These are phyloP conservation scores for Drosophila lacicola DNA, from an alignment of 2,888 invertebrate species.

Conservation along the genomic window DNA sequence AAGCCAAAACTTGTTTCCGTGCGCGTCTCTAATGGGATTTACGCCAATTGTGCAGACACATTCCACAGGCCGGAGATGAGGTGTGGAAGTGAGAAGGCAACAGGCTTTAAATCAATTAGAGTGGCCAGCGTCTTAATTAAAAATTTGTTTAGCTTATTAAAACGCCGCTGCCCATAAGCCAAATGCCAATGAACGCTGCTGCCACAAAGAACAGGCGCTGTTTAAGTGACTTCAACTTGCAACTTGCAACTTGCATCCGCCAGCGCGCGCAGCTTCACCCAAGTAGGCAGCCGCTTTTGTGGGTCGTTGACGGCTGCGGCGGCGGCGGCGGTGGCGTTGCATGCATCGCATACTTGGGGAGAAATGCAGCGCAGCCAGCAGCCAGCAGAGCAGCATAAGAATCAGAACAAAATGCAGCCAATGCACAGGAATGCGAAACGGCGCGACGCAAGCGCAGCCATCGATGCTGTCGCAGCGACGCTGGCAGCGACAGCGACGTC, in stretches of 20 bases:
- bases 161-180: slow-evolving; percentile 24
- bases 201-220: slow-evolving; percentile 65
- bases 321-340: slow-evolving; percentile 4
- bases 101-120: slow-evolving; percentile 67
- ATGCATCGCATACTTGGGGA: slow-evolving; percentile 62
- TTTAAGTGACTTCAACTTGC: slow-evolving; percentile 51
- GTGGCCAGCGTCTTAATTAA: slow-evolving; percentile 68
- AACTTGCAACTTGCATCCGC: slow-evolving; percentile 32
- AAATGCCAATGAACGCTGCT: slow-evolving; percentile 70
- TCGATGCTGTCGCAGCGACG: slow-evolving; percentile 23
- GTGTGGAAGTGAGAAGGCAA: slow-evolving; percentile 29
- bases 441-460: slow-evolving; percentile 40
- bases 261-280: slow-evolving; percentile 26
- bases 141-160: slow-evolving; percentile 74
- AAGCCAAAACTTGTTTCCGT: slow-evolving; percentile 59
- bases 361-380: slow-evolving; percentile 61
- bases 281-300: slow-evolving; percentile 50
- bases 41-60: slow-evolving; percentile 45
- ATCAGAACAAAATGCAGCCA: slow-evolving; percentile 75
- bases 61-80: slow-evolving; percentile 46
- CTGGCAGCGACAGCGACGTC: slow-evolving; percentile 21
- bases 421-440: slow-evolving; percentile 75
- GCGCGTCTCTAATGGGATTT: slow-evolving; percentile 70
- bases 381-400: slow-evolving; percentile 40
- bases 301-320: slow-evolving; percentile 45